Evolutionary conservation across 2,797 vertebrate species (phyloP), one percentile per base, ranked within the genome.

Genomic region (Pelobates cultripes): DNA sequence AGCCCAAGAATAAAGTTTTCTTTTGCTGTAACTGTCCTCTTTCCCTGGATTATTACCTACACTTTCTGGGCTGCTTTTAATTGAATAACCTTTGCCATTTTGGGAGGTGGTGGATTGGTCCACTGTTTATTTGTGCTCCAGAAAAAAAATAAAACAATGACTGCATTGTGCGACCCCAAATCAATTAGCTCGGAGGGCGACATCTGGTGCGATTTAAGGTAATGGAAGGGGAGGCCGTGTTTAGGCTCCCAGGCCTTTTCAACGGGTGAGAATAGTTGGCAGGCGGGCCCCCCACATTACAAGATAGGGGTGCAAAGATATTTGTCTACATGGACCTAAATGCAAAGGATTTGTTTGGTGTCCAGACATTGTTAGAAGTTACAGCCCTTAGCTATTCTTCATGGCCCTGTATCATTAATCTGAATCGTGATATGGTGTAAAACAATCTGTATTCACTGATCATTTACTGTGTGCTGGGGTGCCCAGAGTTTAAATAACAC

Each of bases 141-240:
- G 15, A 44, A 15, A 15, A 14, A 42, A 74, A 28, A 13, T 13
- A 93, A 92, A 88, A 94, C 94, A 96, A 95, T 95, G 94, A 93
- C 87, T 90, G 93, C 92, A 95, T 92, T 94, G 92, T 92, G 86
- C 90, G 83, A 90, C 88, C 90, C 86, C 86, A 94, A 96, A 96
- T 95, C 94, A 96, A 96, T 97, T 96, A 95, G 94, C 92, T 90
- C 93, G 84, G 93, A 92, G 87, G 86, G 85, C 85, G 92, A 96
- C 96, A 98, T 98, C 96, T 98, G 96, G 94, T 94, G 95, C 91
- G 94, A 94, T 90, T 97, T 93, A 92, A 95, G 91, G 90, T 90
- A 91, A 92, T 92, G 91, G 91, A 92, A 91, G 90, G 86, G 83
- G 89, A 89, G 91, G 87, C 85, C 64, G 3, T 7, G 4, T 84